Conservation (phyloP, 2,113 vertebrate species). For the Pipra filicauda region DNA sequence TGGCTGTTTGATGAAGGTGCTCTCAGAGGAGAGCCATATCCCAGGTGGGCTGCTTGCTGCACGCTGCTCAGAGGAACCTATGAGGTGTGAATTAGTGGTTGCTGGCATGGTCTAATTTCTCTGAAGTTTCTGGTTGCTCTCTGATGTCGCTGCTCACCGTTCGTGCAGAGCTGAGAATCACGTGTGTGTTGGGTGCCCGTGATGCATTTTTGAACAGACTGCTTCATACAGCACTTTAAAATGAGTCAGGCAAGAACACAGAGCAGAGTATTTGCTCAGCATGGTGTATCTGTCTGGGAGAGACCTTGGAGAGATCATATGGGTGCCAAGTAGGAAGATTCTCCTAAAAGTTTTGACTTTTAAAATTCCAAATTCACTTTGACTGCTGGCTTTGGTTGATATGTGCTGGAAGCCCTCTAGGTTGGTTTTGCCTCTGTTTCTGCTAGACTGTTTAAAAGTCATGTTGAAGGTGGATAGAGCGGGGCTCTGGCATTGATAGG, state of each 20-base stretch:
- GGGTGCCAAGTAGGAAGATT: neutral
- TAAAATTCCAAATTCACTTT: neutral
- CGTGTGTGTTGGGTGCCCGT: neutral
- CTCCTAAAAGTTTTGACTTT: neutral
- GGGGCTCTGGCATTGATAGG: neutral
- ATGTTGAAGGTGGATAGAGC: neutral
- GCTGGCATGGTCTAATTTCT: neutral
- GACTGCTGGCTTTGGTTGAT: neutral
- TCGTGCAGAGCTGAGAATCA: neutral
- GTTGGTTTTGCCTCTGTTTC: neutral
- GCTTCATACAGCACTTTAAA: neutral
- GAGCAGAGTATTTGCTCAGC: neutral
- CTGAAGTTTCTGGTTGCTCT: constrained; percentile 14
- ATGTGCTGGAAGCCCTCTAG: neutral
- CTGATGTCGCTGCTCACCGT: neutral
- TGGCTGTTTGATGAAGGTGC: neutral
- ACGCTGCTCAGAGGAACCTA: neutral
- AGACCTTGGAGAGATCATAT: neutral
- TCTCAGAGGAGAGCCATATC: neutral
- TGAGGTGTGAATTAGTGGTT: constrained; percentile 9
- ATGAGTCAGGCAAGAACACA: neutral
- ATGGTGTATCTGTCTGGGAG: neutral
- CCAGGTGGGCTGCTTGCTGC: neutral
- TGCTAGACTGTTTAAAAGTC: neutral
- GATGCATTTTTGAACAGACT: neutral